Percentiles rank a stretch among this genome's conserved stretches.
These are phyloP conservation scores for Antechinus stuartii DNA, from an alignment of 2,113 vertebrate species.

Conservation along the genomic window DNA sequence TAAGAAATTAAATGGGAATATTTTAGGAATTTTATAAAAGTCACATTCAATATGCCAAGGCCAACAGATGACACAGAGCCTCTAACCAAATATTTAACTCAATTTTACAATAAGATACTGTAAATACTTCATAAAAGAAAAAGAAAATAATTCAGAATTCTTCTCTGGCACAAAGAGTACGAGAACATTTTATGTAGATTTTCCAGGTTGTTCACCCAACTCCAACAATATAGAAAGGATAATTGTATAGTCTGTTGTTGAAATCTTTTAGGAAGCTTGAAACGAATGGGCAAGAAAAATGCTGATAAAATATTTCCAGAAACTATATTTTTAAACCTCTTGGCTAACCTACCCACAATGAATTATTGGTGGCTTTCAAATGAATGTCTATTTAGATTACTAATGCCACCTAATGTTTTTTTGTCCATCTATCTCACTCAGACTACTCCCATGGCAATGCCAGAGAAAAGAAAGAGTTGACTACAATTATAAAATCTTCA, in stretches of 20 bases:
- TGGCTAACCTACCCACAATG: background rate
- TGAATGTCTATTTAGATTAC: background rate
- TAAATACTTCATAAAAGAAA: no score
- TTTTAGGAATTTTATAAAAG: no score
- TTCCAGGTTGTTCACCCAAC: no score
- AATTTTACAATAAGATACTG: no score
- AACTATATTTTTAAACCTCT: background rate
- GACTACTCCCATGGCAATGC: background rate
- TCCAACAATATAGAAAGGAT: no score
- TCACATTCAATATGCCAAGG: no score
- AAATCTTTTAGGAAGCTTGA: background rate
- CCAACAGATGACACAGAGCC: no score
- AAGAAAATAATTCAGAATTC: no score
- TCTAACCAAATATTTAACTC: no score
- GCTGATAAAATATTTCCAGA: background rate
- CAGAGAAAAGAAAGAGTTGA: background rate
- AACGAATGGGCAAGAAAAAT: background rate
- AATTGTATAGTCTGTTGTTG: background rate
- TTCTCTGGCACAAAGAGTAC: no score
- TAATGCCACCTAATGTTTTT: background rate
- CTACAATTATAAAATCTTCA: background rate
- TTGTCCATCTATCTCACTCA: background rate
- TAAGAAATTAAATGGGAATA: no score
- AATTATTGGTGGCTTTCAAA: background rate
- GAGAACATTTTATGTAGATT: no score